Evolutionary conservation across 2,797 vertebrate genomes (phyloP).

Genomic region (Pseudotriccus pelzelni): DNA sequence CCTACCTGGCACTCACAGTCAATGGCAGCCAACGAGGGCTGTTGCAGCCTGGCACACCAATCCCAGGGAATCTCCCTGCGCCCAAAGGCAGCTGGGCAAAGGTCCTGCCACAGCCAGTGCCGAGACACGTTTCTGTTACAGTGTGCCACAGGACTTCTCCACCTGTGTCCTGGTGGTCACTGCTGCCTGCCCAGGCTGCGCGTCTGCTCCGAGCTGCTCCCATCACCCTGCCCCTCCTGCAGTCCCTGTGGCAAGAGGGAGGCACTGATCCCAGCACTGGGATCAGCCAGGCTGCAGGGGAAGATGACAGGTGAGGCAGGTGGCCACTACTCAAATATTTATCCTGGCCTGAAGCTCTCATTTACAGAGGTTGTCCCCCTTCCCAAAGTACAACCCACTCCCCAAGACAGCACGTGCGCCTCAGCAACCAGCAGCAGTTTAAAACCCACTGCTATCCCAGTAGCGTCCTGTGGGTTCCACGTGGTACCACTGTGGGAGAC

Average conservation of each 20-base stretch:
- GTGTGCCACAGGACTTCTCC: neutral
- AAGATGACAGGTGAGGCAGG: neutral
- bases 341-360: neutral
- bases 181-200: neutral
- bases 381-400: rapidly evolving
- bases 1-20: neutral
- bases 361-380: neutral
- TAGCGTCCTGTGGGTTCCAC: rapidly evolving
- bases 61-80: neutral
- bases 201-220: rapidly evolving
- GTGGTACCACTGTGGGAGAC: neutral
- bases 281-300: neutral
- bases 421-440: neutral
- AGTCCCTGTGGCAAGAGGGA: neutral
- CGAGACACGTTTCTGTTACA: too few species aligned
- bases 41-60: neutral
- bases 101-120: neutral
- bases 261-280: neutral
- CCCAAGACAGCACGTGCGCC: neutral
- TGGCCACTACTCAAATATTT: too few species aligned
- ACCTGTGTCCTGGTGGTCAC: neutral
- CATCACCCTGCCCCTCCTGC: neutral
- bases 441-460: neutral
- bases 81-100: neutral
- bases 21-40: neutral